These are phyloP conservation scores for Lepeophtheirus nordmannii DNA, from an alignment of 2,888 invertebrate species.

Conservation along the genomic window DNA sequence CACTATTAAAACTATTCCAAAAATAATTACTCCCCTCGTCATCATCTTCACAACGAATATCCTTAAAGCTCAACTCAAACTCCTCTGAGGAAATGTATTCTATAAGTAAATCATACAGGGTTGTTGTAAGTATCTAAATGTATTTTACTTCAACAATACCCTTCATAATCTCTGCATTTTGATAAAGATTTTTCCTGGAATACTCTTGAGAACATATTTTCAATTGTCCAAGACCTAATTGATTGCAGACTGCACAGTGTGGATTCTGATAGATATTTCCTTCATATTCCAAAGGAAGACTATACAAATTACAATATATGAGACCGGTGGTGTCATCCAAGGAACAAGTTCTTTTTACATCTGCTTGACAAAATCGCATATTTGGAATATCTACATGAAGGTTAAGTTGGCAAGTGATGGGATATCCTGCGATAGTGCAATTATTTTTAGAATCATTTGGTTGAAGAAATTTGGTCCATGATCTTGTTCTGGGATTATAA, in stretches of 20 bases:
- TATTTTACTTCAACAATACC: neutral
- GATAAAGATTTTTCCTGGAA: neutral
- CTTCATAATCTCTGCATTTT: neutral
- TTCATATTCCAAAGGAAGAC: neutral
- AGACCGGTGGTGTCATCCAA: neutral
- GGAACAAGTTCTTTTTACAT: neutral
- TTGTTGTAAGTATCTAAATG: neutral
- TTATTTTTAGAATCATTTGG: slow-evolving; percentile 1
- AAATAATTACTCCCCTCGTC: neutral
- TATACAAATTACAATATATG: slow-evolving; percentile 12
- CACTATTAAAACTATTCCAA: slow-evolving; percentile 4
- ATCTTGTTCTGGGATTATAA: neutral
- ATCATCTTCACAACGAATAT: slow-evolving; percentile 5
- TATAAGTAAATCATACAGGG: neutral
- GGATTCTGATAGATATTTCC: slow-evolving; percentile 14
- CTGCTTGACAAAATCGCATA: neutral
- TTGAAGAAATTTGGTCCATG: slow-evolving; percentile 8
- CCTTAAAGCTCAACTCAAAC: neutral
- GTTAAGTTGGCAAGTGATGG: slow-evolving; percentile 9
- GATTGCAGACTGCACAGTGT: slow-evolving; percentile 19
- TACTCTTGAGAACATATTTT: neutral
- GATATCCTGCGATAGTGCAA: slow-evolving; percentile 3
- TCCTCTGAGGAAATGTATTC: neutral
- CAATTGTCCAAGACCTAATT: neutral
- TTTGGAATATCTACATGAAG: neutral